Evolutionary conservation across 2,113 vertebrate genomes (phyloP).

Genomic region (Chiloscyllium plagiosum): DNA sequence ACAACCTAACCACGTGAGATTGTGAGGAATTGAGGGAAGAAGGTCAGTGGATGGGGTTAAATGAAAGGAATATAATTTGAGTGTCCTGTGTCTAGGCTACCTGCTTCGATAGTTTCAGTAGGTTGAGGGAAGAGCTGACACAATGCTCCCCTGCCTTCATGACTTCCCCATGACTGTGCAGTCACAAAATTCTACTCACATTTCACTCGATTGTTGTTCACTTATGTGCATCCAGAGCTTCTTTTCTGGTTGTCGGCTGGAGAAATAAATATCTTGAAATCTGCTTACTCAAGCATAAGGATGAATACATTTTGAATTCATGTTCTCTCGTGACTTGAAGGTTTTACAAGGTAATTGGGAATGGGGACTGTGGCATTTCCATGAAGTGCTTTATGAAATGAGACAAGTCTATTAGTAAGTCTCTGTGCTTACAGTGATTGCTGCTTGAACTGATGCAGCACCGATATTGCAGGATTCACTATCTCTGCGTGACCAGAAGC

Average conservation of each 20-base stretch:
- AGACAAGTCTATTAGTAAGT: conserved; percentile 33
- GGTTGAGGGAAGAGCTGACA: too few relatives aligned
- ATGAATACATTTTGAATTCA: conserved; percentile 34
- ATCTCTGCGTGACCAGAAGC: neutral
- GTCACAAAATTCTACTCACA: neutral
- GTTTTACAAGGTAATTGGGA: conserved; percentile 32
- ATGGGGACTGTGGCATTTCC: conserved; percentile 31
- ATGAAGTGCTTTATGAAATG: conserved; percentile 30
- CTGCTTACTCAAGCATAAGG: conserved; percentile 31
- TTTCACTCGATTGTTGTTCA: neutral
- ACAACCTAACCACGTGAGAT: neutral
- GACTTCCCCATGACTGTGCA: neutral
- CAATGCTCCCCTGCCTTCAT: neutral
- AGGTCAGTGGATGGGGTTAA: neutral
- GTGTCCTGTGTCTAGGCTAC: neutral
- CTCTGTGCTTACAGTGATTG: neutral
- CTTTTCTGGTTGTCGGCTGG: neutral
- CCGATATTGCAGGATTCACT: neutral
- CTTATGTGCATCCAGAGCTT: neutral
- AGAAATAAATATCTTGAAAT: conserved; percentile 16
- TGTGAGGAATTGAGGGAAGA: neutral
- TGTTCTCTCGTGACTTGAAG: conserved; percentile 23
- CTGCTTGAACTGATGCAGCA: neutral
- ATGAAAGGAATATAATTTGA: neutral
- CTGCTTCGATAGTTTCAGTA: neutral